A percentile compares a stretch with the other conserved stretches of the same genome.
phyloP scores from a whole-genome alignment of 2,888 invertebrate species.

The Deilephila porcellus region DNA sequence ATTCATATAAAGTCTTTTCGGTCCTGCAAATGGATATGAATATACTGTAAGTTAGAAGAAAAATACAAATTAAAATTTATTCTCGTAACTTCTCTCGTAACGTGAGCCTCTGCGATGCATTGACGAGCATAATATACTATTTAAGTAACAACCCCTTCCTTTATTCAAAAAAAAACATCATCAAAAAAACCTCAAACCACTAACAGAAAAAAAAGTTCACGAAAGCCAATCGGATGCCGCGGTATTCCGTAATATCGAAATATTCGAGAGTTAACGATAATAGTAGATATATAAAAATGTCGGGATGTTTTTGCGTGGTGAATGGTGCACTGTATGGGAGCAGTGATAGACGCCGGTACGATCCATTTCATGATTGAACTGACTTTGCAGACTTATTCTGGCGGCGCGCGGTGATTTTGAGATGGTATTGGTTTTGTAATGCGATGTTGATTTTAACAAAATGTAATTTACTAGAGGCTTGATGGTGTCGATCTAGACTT shows the following conservation, averaged over 20 bases:
- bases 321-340: slow-evolving; percentile 40
- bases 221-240: neutral
- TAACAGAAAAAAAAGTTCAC: neutral
- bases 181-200: neutral
- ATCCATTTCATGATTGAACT: slow-evolving; percentile 63
- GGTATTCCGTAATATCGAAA: slow-evolving; percentile 12
- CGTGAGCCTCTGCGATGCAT: too few relatives aligned
- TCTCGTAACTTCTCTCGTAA: too few relatives aligned
- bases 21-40: too few relatives aligned
- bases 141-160: too few relatives aligned
- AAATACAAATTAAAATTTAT: too few relatives aligned
- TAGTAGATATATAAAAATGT: slow-evolving; percentile 25
- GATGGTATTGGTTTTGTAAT: slow-evolving; percentile 4
- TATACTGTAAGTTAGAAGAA: too few relatives aligned
- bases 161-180: neutral
- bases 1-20: too few relatives aligned
- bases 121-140: too few relatives aligned
- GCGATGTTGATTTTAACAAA: neutral
- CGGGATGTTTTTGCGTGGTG: slow-evolving; percentile 30
- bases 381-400: slow-evolving; percentile 47
- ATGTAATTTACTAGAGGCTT: neutral
- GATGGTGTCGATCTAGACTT: too few relatives aligned
- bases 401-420: slow-evolving; percentile 27
- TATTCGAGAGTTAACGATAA: slow-evolving; percentile 29
- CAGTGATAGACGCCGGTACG: slow-evolving; percentile 38